Conservation (phyloP, 2,113 vertebrate genomes). For the Pachycephala philippinensis region DNA sequence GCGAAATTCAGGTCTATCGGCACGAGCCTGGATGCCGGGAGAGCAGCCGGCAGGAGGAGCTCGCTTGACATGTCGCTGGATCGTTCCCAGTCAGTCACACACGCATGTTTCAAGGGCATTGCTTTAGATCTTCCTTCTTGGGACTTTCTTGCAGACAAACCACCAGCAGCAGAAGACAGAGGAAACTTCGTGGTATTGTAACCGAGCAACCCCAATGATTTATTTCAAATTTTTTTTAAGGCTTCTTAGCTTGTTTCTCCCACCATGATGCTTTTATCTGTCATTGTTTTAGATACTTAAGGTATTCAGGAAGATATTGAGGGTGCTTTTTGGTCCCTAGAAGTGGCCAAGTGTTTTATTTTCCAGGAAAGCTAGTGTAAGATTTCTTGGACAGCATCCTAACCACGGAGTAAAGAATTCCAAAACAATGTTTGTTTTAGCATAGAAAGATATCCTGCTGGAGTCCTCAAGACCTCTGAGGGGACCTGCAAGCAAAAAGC, state of each 20-base stretch:
- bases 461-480: neutral
- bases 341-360: neutral
- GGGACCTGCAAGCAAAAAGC: neutral
- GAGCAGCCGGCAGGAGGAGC: slow-evolving; percentile 59
- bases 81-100: neutral
- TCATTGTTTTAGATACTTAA: neutral
- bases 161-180: neutral
- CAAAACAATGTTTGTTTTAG: neutral
- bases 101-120: neutral
- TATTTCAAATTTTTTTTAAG: neutral
- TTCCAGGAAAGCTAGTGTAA: neutral
- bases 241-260: neutral
- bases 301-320: neutral
- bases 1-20: rapidly evolving
- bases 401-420: neutral
- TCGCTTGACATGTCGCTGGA: neutral
- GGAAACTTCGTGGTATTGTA: neutral
- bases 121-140: neutral
- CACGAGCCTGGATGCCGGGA: neutral
- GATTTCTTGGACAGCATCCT: neutral
- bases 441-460: neutral
- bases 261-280: neutral
- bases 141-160: neutral
- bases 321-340: neutral
- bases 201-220: neutral